Evolutionary conservation across 2,888 invertebrate genomes (phyloP).

Genomic region (Sericinus montela): DNA sequence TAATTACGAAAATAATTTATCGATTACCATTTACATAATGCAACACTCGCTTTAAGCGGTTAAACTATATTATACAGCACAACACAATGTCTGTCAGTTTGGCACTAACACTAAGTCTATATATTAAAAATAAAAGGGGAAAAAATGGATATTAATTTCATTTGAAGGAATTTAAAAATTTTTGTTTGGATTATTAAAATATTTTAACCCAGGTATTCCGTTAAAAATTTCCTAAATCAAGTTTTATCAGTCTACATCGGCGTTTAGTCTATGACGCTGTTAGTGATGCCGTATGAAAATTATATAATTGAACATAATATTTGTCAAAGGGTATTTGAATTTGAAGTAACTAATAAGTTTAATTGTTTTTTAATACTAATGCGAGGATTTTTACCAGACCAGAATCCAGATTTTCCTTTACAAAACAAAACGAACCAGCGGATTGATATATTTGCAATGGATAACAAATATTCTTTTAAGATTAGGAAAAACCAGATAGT

Average conservation of each 20-base stretch:
- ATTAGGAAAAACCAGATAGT: constrained; percentile 19
- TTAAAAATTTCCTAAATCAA: too few relatives aligned
- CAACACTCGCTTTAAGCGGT: constrained; percentile 58
- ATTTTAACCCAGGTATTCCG: too few relatives aligned
- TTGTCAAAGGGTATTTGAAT: neutral
- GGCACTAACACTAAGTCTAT: constrained; percentile 47
- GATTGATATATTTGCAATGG: neutral
- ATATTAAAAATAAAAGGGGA: constrained; percentile 27
- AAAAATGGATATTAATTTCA: too few relatives aligned
- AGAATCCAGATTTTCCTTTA: neutral
- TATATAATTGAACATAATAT: neutral
- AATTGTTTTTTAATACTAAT: neutral
- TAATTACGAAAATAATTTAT: constrained; percentile 42
- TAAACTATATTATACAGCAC: constrained; percentile 28
- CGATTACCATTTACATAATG: constrained; percentile 31
- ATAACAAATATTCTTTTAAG: neutral
- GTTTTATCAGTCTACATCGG: too few relatives aligned
- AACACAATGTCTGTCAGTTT: constrained; percentile 53
- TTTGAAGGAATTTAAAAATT: too few relatives aligned
- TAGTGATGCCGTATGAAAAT: neutral
- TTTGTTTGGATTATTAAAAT: too few relatives aligned
- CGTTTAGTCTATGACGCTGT: too few relatives aligned
- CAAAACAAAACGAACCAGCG: neutral
- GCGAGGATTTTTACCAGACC: constrained; percentile 1
- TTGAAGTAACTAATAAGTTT: neutral